These are phyloP conservation scores for Cataglyphis livida DNA, from an alignment of 2,888 invertebrate genomes.

Conservation along the genomic window DNA sequence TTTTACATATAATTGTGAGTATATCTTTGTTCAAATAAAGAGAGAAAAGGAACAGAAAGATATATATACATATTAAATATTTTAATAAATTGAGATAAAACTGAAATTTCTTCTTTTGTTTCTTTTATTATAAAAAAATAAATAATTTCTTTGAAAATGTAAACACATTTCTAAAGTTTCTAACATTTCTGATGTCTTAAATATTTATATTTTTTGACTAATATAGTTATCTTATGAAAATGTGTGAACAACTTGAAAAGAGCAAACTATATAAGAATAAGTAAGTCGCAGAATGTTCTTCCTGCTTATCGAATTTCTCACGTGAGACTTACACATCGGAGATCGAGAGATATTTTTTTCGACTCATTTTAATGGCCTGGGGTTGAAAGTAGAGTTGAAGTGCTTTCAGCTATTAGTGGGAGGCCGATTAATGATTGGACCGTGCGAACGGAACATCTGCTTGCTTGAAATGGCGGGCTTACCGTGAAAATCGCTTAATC, in stretches of 20 bases:
- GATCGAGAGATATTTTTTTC: constrained; percentile 62
- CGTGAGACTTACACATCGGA: constrained; percentile 37
- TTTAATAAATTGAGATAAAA: neutral
- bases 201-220: neutral
- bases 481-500: constrained; percentile 72
- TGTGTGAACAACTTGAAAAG: neutral
- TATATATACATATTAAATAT: neutral
- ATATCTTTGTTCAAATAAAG: neutral
- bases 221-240: neutral
- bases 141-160: neutral
- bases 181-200: neutral
- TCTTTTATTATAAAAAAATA: neutral
- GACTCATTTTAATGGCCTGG: constrained; percentile 67
- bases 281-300: constrained; percentile 12
- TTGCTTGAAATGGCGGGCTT: constrained; percentile 68
- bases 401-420: constrained; percentile 71
- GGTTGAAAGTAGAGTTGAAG: constrained; percentile 70
- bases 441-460: constrained; percentile 73
- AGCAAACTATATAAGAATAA: constrained; percentile 22
- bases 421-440: constrained; percentile 72
- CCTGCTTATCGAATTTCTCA: constrained; percentile 15
- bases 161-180: neutral
- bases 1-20: neutral
- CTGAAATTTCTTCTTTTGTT: neutral
- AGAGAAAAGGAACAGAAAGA: neutral